Percentiles rank a stretch among this genome's conserved stretches.
phyloP scores from a whole-genome alignment of 2,113 vertebrate genomes.

The Platanista minor region DNA sequence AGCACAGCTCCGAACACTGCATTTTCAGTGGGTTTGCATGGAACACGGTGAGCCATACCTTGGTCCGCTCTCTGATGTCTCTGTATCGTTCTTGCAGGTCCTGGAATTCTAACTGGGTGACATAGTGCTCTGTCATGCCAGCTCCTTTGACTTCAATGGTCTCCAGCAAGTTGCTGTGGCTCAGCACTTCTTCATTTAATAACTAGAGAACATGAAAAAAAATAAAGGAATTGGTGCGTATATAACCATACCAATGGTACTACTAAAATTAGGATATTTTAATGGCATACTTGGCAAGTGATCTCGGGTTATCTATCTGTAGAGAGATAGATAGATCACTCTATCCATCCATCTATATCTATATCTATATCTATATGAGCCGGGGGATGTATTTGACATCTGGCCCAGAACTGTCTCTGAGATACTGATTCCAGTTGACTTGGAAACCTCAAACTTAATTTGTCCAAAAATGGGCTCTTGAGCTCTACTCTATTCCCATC shows the following conservation, averaged over 20 bases:
- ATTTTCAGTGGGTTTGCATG: fast-evolving
- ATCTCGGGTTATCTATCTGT: neutral
- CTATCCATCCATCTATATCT: neutral
- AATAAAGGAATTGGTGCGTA: neutral
- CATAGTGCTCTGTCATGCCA: conserved; percentile 91
- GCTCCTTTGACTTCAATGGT: conserved; percentile 92
- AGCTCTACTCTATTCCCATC: neutral
- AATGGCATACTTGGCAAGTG: neutral
- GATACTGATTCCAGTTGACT: neutral
- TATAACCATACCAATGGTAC: neutral
- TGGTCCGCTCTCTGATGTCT: conserved; percentile 87
- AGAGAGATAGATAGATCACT: neutral
- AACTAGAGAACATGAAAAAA: conserved; percentile 81
- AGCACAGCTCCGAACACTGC: too few relatives aligned
- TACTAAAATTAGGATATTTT: neutral
- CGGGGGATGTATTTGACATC: neutral
- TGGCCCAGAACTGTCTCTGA: neutral
- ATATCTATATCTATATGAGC: neutral
- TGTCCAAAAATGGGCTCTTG: neutral
- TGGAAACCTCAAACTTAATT: neutral
- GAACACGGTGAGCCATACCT: conserved; percentile 81
- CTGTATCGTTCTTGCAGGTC: conserved; percentile 90
- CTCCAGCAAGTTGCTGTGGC: conserved; percentile 90
- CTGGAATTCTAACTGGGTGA: conserved; percentile 92
- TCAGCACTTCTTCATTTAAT: conserved; percentile 93